Evolutionary conservation across 2,113 vertebrate genomes (phyloP).

Genomic region (Grallaria varia): DNA sequence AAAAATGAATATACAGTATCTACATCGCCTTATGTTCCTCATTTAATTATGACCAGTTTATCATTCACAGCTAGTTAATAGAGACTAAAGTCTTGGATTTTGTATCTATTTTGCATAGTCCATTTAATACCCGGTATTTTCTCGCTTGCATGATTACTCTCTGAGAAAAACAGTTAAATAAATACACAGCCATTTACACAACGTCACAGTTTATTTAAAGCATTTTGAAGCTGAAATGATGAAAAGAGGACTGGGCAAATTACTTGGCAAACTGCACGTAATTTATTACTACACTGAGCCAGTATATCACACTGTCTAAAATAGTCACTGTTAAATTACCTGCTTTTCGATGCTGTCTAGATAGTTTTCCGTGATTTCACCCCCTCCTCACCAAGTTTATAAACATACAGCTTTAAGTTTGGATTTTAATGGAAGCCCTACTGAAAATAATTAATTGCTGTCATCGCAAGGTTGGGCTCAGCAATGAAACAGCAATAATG

Average conservation of each 20-base stretch:
- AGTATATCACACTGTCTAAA: constrained; percentile 31
- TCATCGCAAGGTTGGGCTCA: not conserved
- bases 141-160: not conserved
- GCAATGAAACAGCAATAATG: not conserved
- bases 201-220: constrained; percentile 60
- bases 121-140: constrained; percentile 11
- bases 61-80: not conserved
- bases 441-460: not conserved
- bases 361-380: not conserved
- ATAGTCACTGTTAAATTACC: not conserved
- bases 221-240: constrained; percentile 44
- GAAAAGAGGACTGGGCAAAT: constrained; percentile 22
- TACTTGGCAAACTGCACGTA: constrained; percentile 38
- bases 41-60: constrained; percentile 6
- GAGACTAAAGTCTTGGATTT: not conserved
- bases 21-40: constrained; percentile 31
- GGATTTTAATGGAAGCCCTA: not conserved
- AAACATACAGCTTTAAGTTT: not conserved
- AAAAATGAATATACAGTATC: constrained; percentile 1
- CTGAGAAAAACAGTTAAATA: constrained; percentile 44
- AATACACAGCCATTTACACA: constrained; percentile 20
- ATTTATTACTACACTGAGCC: constrained; percentile 34
- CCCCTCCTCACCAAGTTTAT: not conserved
- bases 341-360: not conserved
- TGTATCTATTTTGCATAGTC: constrained; percentile 21